These are phyloP conservation scores for Arctopsyche grandis DNA, from an alignment of 1,140 invertebrate species.

Conservation along the genomic window DNA sequence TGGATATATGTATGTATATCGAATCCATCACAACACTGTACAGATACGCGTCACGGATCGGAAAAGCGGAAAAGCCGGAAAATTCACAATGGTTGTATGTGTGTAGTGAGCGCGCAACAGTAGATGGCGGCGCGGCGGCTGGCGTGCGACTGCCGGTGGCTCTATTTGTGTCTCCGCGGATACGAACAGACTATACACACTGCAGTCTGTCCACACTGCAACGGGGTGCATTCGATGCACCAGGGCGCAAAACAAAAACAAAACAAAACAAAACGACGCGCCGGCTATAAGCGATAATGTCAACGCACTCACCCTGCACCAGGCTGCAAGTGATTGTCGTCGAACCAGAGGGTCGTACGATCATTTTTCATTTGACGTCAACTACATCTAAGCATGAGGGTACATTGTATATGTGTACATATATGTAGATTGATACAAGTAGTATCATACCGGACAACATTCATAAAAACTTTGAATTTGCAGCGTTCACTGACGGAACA, in stretches of 20 bases:
- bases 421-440: too few species aligned
- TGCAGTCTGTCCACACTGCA: too few species aligned
- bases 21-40: too few species aligned
- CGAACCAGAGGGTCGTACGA: not conserved
- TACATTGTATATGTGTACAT: too few species aligned
- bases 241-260: not conserved
- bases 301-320: not conserved
- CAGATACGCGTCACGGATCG: not conserved
- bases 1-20: too few species aligned
- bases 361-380: too few species aligned
- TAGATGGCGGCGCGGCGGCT: not conserved
- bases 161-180: not conserved
- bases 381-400: too few species aligned
- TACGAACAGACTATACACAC: not conserved
- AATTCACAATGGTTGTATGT: not conserved
- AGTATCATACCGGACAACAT: too few species aligned
- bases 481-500: too few species aligned
- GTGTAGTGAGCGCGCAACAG: not conserved
- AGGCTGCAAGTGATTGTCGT: not conserved
- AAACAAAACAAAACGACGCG: not conserved
- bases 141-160: not conserved
- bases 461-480: too few species aligned
- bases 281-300: constrained; percentile 3
- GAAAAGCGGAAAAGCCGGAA: not conserved
- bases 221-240: not conserved